A percentile compares a stretch with the other conserved stretches of the same genome.
phyloP scores from a whole-genome alignment of 2,797 vertebrate genomes.

The Centroberyx gerrardi region DNA sequence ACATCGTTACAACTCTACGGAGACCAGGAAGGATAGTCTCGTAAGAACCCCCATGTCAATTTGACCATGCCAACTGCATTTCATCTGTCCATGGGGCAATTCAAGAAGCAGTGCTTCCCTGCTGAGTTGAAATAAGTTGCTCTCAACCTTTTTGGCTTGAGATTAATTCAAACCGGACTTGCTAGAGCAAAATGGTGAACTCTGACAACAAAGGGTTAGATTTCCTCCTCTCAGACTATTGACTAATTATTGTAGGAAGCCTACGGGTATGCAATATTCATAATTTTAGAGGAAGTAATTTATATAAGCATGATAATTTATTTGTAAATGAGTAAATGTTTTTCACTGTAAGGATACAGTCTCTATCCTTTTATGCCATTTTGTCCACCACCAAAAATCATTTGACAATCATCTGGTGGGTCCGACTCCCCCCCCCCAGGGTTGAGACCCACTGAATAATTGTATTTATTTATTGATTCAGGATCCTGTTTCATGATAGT shows the following conservation, averaged over 20 bases:
- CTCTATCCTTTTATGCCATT: constrained; percentile 1
- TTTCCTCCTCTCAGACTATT: constrained; percentile 35
- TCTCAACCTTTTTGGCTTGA: constrained; percentile 31
- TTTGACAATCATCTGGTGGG: background rate
- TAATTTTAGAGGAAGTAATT: constrained; percentile 25
- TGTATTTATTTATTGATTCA: background rate
- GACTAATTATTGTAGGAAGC: constrained; percentile 45
- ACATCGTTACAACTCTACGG: constrained; percentile 97
- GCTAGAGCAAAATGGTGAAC: constrained; percentile 35
- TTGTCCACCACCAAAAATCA: constrained; percentile 4
- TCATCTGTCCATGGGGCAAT: background rate
- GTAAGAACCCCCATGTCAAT: background rate
- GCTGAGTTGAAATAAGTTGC: constrained; percentile 20
- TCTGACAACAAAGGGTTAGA: constrained; percentile 39
- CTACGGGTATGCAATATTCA: constrained; percentile 22
- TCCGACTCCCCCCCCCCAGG: too few species aligned
- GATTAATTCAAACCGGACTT: constrained; percentile 46
- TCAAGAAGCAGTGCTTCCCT: background rate
- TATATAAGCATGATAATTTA: constrained; percentile 8
- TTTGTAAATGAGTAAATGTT: constrained; percentile 22
- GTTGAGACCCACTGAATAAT: background rate
- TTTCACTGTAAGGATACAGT: constrained; percentile 12
- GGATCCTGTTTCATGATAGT: background rate
- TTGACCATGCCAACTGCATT: background rate
- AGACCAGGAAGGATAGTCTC: constrained; percentile 8